These are phyloP conservation scores for Cheilosia pagana DNA, from an alignment of 2,888 invertebrate genomes.

Conservation along the genomic window DNA sequence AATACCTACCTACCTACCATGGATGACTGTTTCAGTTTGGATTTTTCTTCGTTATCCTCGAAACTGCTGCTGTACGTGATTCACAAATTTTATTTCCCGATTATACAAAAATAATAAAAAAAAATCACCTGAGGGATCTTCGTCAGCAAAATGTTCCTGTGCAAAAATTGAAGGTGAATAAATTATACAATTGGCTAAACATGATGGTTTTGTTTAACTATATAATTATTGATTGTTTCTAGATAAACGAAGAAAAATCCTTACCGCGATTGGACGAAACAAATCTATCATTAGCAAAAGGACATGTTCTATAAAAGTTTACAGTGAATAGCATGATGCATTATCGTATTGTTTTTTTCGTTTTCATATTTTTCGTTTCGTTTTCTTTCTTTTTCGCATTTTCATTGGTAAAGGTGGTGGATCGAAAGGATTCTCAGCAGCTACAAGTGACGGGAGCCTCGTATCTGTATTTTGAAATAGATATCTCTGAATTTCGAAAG, in stretches of 20 bases:
- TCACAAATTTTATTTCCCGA: neutral
- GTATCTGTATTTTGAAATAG: no score
- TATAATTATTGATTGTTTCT: constrained; percentile 11
- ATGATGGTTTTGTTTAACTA: constrained; percentile 23
- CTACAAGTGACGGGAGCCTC: no score
- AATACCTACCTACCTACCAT: constrained; percentile 13
- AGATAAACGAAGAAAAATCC: constrained; percentile 58
- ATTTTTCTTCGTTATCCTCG: constrained; percentile 55
- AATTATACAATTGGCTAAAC: constrained; percentile 32
- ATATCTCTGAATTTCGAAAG: no score
- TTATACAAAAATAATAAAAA: neutral
- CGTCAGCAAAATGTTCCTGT: constrained; percentile 14
- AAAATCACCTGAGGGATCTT: constrained; percentile 1
- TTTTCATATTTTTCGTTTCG: neutral
- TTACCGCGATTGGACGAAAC: constrained; percentile 41
- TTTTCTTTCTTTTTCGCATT: neutral
- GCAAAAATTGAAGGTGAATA: constrained; percentile 8
- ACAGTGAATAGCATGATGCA: constrained; percentile 45
- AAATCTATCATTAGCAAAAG: constrained; percentile 30
- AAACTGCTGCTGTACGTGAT: constrained; percentile 21
- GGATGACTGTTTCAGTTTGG: constrained; percentile 48
- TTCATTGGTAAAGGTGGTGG: neutral
- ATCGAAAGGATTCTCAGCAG: no score
- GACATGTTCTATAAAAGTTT: constrained; percentile 48
- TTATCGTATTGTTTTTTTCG: neutral